phyloP scores from a whole-genome alignment of 2,888 invertebrate genomes.

The Tiphia femorata region DNA sequence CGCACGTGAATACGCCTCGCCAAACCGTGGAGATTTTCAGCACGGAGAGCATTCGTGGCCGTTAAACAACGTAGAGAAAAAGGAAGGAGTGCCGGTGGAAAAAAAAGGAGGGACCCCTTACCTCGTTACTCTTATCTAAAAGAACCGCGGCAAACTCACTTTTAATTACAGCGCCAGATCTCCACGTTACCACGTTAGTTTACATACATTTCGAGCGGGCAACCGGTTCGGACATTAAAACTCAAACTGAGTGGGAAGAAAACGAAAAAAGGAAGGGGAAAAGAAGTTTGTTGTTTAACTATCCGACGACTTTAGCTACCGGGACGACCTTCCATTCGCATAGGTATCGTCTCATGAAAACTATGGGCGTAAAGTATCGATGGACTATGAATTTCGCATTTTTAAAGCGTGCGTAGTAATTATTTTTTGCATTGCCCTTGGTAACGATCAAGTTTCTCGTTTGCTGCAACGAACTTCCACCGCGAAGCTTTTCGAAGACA shows the following conservation, averaged over 20 bases:
- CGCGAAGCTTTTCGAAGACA: too few species aligned
- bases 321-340: background rate
- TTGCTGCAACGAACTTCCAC: too few species aligned
- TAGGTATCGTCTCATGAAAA: too few species aligned
- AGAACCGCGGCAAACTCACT: constrained; percentile 17
- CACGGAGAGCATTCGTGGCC: background rate
- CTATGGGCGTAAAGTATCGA: background rate
- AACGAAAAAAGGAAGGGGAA: too few species aligned
- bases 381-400: too few species aligned
- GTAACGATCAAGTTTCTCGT: too few species aligned
- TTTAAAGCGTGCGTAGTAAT: too few species aligned
- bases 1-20: background rate
- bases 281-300: constrained; percentile 12
- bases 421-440: too few species aligned
- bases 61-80: background rate
- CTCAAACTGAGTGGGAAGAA: constrained; percentile 11
- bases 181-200: constrained; percentile 1
- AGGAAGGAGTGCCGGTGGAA: background rate
- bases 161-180: constrained; percentile 20
- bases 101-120: background rate
- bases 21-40: background rate
- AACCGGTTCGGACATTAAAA: constrained; percentile 6
- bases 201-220: constrained; percentile 15
- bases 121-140: constrained; percentile 7
- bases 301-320: background rate